These are phyloP conservation scores for Pseudochirops cupreus DNA, from an alignment of 2,797 vertebrate genomes.

Conservation along the genomic window DNA sequence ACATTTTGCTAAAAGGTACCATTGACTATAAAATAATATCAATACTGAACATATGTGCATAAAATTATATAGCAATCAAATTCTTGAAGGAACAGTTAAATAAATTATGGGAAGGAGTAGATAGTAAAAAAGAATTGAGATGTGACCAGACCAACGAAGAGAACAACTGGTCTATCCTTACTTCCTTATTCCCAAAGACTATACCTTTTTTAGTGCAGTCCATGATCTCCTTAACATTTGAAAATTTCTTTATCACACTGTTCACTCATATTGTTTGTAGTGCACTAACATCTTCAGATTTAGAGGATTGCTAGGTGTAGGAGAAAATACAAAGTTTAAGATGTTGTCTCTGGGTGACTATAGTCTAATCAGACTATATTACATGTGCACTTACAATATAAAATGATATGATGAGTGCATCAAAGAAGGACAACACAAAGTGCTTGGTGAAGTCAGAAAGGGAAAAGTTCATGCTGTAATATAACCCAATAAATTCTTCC, in stretches of 20 bases:
- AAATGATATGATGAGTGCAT: background rate
- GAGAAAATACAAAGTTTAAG: no score
- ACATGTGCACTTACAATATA: background rate
- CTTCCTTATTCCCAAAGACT: background rate
- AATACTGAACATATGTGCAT: background rate
- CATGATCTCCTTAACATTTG: background rate
- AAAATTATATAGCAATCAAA: background rate
- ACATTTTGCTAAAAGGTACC: background rate
- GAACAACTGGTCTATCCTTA: background rate
- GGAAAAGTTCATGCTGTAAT: background rate
- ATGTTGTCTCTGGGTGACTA: no score
- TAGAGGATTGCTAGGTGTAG: background rate
- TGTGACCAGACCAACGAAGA: background rate
- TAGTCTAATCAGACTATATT: background rate
- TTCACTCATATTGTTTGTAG: background rate
- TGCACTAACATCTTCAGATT: background rate
- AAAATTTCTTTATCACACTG: background rate
- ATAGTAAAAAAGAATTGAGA: background rate
- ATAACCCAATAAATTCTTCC: constrained; percentile 25
- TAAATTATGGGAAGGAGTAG: background rate
- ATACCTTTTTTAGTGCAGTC: background rate
- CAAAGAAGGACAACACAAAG: background rate
- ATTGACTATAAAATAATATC: background rate
- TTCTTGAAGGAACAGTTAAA: background rate
- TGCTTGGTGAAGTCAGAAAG: background rate